These are phyloP conservation scores for Drosophila repleta DNA, from an alignment of 1,140 invertebrate genomes.

Conservation along the genomic window DNA sequence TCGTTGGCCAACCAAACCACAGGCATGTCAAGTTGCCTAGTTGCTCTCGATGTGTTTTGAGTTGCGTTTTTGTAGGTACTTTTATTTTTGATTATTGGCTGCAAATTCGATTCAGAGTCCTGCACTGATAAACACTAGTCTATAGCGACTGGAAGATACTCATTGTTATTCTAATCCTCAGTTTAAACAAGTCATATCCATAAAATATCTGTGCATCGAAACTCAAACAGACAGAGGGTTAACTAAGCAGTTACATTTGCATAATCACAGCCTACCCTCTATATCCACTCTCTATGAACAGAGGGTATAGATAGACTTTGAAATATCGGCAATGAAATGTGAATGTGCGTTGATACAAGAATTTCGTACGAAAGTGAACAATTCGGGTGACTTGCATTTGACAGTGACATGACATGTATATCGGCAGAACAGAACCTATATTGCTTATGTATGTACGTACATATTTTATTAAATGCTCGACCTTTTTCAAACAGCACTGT, in stretches of 20 bases:
- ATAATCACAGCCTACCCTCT: background rate
- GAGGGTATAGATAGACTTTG: slow-evolving; percentile 2
- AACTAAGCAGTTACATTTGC: background rate
- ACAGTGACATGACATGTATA: slow-evolving; percentile 42
- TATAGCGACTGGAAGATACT: too few species aligned
- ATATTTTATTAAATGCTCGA: slow-evolving; percentile 6
- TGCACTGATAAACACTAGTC: background rate
- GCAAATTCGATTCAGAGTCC: background rate
- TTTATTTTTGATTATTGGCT: slow-evolving; percentile 7
- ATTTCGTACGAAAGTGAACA: slow-evolving; percentile 13
- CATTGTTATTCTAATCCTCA: too few species aligned
- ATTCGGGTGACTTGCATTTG: slow-evolving; percentile 23
- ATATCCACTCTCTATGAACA: background rate
- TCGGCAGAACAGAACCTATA: background rate
- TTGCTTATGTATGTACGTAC: background rate
- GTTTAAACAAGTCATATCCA: too few species aligned
- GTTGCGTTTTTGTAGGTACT: background rate
- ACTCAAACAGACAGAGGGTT: too few species aligned
- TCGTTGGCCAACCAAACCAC: slow-evolving; percentile 2
- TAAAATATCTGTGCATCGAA: too few species aligned
- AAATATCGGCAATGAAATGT: slow-evolving; percentile 27
- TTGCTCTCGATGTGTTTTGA: background rate
- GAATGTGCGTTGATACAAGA: slow-evolving; percentile 8
- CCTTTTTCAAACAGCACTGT: slow-evolving; percentile 8
- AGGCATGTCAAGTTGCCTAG: background rate